phyloP scores from a whole-genome alignment of 1,140 invertebrate genomes.

The Campoletis sonorensis region DNA sequence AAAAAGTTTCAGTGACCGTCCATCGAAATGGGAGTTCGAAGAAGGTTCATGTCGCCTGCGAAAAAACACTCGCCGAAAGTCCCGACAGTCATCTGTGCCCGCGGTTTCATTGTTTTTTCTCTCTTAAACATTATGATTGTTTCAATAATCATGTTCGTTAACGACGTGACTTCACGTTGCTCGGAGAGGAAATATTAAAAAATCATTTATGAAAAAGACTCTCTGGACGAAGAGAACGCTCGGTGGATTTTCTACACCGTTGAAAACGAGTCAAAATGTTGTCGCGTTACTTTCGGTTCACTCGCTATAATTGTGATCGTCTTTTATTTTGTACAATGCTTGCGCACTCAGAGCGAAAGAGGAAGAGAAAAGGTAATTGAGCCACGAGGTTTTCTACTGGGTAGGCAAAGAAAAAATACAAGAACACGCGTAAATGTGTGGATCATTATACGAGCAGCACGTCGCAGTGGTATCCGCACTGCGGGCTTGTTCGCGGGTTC shows the following conservation, averaged over 20 bases:
- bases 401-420: constrained; percentile 1
- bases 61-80: not conserved
- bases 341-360: not conserved
- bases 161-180: too few species aligned
- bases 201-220: not conserved
- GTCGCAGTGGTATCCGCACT: not conserved
- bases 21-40: constrained; percentile 18
- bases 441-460: not conserved
- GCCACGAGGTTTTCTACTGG: not conserved
- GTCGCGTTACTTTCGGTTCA: not conserved
- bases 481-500: constrained; percentile 4
- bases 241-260: not conserved
- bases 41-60: not conserved
- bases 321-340: too few species aligned
- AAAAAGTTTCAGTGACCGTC: not conserved
- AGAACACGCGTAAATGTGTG: not conserved
- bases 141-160: too few species aligned
- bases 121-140: too few species aligned
- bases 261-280: not conserved
- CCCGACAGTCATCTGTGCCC: not conserved
- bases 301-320: not conserved
- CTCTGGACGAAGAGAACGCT: not conserved
- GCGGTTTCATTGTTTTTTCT: too few species aligned
- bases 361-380: not conserved
- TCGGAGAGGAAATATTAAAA: too few species aligned